Conservation (phyloP, 2,113 vertebrate species). For the Burhinus oedicnemus region DNA sequence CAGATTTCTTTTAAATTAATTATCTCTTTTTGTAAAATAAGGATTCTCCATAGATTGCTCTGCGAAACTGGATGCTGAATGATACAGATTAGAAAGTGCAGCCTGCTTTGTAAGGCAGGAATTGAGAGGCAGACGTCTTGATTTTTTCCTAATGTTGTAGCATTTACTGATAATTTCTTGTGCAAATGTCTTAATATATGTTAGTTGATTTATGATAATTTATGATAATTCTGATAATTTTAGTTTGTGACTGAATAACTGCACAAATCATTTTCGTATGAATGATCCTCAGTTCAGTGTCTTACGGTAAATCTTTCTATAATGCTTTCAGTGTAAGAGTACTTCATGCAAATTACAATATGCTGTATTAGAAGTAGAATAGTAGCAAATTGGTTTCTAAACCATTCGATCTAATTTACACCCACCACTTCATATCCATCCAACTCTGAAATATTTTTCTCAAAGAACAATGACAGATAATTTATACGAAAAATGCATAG, state of each 20-base stretch:
- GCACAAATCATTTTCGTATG: not conserved
- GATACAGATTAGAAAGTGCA: not conserved
- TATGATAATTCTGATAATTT: not conserved
- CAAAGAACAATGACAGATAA: not conserved
- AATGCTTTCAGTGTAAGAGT: not conserved
- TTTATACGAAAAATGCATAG: not conserved
- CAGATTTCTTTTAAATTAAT: not conserved
- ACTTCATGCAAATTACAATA: not conserved
- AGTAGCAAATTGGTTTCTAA: not conserved
- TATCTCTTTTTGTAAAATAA: not conserved
- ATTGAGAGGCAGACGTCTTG: not conserved
- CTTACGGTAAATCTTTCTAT: not conserved
- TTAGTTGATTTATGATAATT: constrained; percentile 1
- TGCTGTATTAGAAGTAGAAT: not conserved
- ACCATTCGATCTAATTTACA: not conserved
- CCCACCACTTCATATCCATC: not conserved
- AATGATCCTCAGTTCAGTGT: not conserved
- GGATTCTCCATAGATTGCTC: not conserved
- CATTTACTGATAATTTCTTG: not conserved
- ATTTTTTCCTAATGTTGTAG: not conserved
- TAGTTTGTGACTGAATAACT: not conserved
- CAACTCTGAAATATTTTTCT: constrained; percentile 38
- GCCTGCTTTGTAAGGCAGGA: not conserved
- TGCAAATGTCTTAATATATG: not conserved
- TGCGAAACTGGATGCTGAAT: not conserved